phyloP scores from a whole-genome alignment of 2,888 invertebrate species.

The Anoplius nigerrimus region DNA sequence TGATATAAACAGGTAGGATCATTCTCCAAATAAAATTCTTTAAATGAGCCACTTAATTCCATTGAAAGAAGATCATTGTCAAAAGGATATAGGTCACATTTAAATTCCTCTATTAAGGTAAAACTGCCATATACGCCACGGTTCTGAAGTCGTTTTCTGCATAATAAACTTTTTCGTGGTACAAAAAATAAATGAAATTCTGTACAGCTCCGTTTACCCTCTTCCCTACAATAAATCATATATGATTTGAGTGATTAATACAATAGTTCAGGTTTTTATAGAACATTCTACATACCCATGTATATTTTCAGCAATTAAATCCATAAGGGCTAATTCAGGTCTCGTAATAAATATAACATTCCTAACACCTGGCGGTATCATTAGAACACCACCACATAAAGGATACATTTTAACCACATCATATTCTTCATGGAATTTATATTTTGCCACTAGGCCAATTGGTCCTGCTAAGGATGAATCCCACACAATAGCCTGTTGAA shows the following conservation, averaged over 20 bases:
- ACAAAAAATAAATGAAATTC: constrained; percentile 94
- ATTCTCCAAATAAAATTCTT: constrained; percentile 91
- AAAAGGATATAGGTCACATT: constrained; percentile 92
- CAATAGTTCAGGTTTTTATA: not conserved
- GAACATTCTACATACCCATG: constrained; percentile 75
- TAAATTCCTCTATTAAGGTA: constrained; percentile 87
- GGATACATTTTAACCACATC: constrained; percentile 91
- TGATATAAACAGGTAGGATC: constrained; percentile 93
- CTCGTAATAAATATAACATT: constrained; percentile 93
- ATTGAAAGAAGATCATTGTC: constrained; percentile 95
- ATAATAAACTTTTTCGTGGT: constrained; percentile 90
- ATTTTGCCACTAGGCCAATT: constrained; percentile 89
- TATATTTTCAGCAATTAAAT: constrained; percentile 87
- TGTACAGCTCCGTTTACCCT: constrained; percentile 77
- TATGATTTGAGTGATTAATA: not conserved
- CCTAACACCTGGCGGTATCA: constrained; percentile 81
- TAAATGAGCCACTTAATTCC: constrained; percentile 88
- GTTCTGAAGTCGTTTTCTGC: constrained; percentile 90
- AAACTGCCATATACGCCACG: constrained; percentile 88
- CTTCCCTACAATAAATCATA: constrained; percentile 71
- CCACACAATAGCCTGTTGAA: constrained; percentile 85
- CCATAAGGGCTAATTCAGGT: constrained; percentile 89
- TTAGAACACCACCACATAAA: constrained; percentile 82
- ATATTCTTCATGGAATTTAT: constrained; percentile 86
- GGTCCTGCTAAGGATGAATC: constrained; percentile 92